Conservation (phyloP, 2,888 invertebrate species). For the Heliconius erato region DNA sequence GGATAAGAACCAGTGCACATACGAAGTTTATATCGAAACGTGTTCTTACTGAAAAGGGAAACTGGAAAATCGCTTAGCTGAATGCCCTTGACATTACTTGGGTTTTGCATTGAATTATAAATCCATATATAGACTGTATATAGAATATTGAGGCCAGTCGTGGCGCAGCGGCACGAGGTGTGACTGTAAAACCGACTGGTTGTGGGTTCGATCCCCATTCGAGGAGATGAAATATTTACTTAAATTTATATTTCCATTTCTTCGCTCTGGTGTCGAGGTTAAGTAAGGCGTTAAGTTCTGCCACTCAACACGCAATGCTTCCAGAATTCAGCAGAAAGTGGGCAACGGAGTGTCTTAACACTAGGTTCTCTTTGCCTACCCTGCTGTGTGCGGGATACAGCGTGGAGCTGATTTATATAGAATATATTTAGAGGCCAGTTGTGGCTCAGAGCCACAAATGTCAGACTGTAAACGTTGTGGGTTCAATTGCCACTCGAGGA, state of each 20-base stretch:
- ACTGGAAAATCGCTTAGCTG: slow-evolving; percentile 76
- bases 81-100: slow-evolving; percentile 77
- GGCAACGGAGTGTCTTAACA: too few species aligned
- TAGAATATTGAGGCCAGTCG: background rate
- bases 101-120: slow-evolving; percentile 51
- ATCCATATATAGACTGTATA: slow-evolving; percentile 11
- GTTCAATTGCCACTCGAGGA: too few species aligned
- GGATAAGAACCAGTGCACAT: slow-evolving; percentile 51
- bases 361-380: too few species aligned
- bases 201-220: too few species aligned
- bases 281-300: too few species aligned
- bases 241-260: too few species aligned
- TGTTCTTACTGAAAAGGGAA: slow-evolving; percentile 85
- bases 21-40: slow-evolving; percentile 66
- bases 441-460: background rate
- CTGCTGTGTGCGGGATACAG: background rate
- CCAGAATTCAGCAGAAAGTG: too few species aligned
- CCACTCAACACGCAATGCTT: too few species aligned
- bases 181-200: too few species aligned
- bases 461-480: too few species aligned
- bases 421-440: background rate
- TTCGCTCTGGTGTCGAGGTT: background rate
- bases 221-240: too few species aligned
- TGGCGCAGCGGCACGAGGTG: background rate
- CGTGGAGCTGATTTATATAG: background rate